Evolutionary conservation across 2,113 vertebrate species (phyloP).

Genomic region (Phaetusa simplex): DNA sequence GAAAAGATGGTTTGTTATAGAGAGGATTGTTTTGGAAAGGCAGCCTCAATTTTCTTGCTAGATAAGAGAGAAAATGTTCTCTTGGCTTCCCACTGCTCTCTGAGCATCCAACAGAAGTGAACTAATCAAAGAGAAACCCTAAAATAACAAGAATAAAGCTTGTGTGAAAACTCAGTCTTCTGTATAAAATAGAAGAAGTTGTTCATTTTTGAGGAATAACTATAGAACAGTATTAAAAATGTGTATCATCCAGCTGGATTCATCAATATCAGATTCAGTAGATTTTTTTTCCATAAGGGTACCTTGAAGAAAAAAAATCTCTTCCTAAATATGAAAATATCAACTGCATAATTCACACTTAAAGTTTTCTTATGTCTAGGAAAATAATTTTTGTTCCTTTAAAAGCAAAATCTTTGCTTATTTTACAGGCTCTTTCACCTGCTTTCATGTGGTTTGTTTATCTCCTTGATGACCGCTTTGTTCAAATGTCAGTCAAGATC

Average conservation of each 20-base stretch:
- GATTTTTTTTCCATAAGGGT: not conserved
- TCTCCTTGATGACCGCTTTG: not conserved
- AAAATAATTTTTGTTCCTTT: not conserved
- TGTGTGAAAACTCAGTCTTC: not conserved
- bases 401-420: not conserved
- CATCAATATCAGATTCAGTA: not conserved
- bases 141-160: conserved; percentile 2
- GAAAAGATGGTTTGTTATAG: not conserved
- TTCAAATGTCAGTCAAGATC: not conserved
- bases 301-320: not conserved
- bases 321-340: not conserved
- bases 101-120: not conserved
- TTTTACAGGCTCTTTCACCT: not conserved
- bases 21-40: not conserved
- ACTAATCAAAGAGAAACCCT: not conserved
- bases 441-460: not conserved
- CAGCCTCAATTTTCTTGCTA: not conserved
- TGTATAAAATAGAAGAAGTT: not conserved
- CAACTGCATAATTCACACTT: not conserved
- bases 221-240: not conserved
- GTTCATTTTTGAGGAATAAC: not conserved
- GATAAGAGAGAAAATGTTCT: not conserved
- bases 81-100: not conserved
- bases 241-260: not conserved
- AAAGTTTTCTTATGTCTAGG: not conserved